Conservation (phyloP, 2,888 invertebrate species). For the Scaptomyza reducta region DNA sequence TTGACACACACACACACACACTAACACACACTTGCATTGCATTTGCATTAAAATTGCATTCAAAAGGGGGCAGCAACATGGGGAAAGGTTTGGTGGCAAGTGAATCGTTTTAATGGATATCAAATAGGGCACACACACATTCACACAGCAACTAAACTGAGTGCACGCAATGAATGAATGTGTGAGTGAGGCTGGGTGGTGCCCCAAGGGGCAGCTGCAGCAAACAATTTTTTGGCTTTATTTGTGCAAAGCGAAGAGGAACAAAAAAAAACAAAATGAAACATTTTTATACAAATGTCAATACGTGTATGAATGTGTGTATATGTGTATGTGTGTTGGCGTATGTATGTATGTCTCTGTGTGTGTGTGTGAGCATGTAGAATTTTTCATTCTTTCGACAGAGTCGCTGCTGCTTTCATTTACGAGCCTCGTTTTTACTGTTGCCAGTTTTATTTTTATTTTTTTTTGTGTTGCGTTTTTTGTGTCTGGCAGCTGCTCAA, state of each 20-base stretch:
- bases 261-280: not conserved
- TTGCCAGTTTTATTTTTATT: conserved; percentile 51
- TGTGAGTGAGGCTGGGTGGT: conserved; percentile 17
- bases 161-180: conserved; percentile 27
- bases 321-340: conserved; percentile 16
- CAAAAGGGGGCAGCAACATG: too few relatives aligned
- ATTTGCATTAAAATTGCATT: conserved; percentile 57
- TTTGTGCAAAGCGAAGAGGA: conserved; percentile 15
- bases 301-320: conserved; percentile 1
- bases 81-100: too few relatives aligned
- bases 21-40: conserved; percentile 20
- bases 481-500: conserved; percentile 77
- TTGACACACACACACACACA: conserved; percentile 13
- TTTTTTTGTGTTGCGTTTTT: conserved; percentile 53
- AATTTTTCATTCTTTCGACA: conserved; percentile 56
- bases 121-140: conserved; percentile 74
- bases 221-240: conserved; percentile 29
- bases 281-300: conserved; percentile 20
- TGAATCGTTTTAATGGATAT: conserved; percentile 80
- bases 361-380: conserved; percentile 9
- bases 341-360: conserved; percentile 4
- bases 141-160: conserved; percentile 35
- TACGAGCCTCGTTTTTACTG: conserved; percentile 77
- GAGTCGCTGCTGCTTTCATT: conserved; percentile 58
- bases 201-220: conserved; percentile 28